phyloP scores from a whole-genome alignment of 2,113 vertebrate genomes.

The Lamprologus ornatipinnis region DNA sequence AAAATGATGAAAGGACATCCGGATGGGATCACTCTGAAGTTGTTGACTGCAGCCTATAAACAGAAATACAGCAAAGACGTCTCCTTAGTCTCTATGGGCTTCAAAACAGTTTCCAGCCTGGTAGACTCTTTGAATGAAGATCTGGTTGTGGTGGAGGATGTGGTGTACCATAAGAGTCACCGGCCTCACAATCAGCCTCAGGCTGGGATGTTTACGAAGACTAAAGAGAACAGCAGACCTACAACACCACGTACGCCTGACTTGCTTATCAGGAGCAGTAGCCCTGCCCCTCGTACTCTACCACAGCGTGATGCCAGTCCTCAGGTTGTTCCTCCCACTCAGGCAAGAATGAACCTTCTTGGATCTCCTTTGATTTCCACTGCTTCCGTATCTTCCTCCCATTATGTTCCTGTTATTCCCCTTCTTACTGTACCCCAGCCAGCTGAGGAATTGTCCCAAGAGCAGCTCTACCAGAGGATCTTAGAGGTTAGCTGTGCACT shows the following conservation, averaged over 20 bases:
- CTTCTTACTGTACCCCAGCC: not conserved
- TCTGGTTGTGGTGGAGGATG: slow-evolving; percentile 20
- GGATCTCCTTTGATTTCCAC: not conserved
- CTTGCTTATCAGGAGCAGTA: not conserved
- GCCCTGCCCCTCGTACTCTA: not conserved
- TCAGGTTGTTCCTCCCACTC: not conserved
- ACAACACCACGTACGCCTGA: not conserved
- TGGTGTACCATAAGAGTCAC: slow-evolving; percentile 43
- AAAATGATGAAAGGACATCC: slow-evolving; percentile 35
- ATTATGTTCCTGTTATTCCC: not conserved
- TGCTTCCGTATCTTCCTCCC: not conserved
- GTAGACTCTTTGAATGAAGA: slow-evolving; percentile 36
- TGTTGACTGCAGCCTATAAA: slow-evolving; percentile 18
- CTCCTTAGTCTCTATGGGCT: slow-evolving; percentile 30
- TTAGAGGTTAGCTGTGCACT: slow-evolving; percentile 32
- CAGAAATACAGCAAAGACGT: slow-evolving; percentile 38
- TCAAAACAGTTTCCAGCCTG: slow-evolving; percentile 18
- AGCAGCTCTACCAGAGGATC: slow-evolving; percentile 51
- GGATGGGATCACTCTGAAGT: slow-evolving; percentile 38
- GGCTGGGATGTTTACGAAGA: not conserved
- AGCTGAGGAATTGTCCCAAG: slow-evolving; percentile 23
- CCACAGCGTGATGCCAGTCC: not conserved
- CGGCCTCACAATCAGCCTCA: not conserved
- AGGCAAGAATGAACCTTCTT: not conserved
- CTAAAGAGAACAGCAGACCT: not conserved